Evolutionary conservation across 2,888 invertebrate species (phyloP), one percentile per base, ranked within the genome.

Genomic region (Drosophila ustulata): DNA sequence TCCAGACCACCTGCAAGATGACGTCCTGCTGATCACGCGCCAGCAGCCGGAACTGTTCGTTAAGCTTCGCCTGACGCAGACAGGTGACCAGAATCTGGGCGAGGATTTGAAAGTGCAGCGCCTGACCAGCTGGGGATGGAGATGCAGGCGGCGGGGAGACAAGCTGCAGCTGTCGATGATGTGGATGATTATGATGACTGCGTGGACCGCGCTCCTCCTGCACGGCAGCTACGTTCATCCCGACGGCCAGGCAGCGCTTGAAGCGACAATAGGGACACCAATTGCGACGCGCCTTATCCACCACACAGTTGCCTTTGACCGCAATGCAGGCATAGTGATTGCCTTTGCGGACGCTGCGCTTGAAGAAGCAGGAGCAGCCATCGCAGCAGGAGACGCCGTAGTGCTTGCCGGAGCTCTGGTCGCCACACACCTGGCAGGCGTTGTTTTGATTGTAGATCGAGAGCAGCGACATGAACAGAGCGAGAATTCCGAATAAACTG

Each of bases 311-410:
- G 11, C 96, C 95, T 68, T 94, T 95, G 1, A 96, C 96, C 69
- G 96, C 95, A 76, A 97, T 97, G 91, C 97, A 97, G 28, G 95
- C 94, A 90, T 97, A 97, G 23, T 94, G 91, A 53, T 95, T 95
- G 46, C 95, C 95, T 71, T 95, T 95, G 47, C 97, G 93, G 49
- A 97, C 95, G 75, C 96, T 96, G 78, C 97, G 93, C 91, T 97
- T 97, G 93, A 97, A 97, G 92, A 97, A 97, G 86, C 97, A 97
- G 55, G 96, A 96, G 90, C 97, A 97, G 0, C 97, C 97, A 89
- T 97, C 97, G 91, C 97, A 97, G 87, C 96, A 96, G 90, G 94
- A 95, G 11, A 96, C 95, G 0, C 97, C 97, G 87, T 97, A 97
- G 90, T 97, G 97, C 91, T 96, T 96, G 1, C 97, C 97, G 82